Conservation (phyloP, 1,140 invertebrate genomes). For the Drosophila equinoxialis region DNA sequence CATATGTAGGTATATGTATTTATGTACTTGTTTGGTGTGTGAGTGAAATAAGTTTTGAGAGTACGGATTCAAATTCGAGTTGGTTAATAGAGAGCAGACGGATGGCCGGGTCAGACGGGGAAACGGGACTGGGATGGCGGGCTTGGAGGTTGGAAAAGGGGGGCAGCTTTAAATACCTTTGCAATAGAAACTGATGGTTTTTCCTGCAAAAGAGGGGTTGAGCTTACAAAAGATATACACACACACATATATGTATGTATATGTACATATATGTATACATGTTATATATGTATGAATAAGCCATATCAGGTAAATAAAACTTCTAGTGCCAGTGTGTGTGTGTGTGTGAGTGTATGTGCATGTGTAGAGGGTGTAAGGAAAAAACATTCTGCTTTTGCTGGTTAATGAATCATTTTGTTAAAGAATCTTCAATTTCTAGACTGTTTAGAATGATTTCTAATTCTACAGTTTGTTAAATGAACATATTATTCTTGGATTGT, state of each 20-base stretch:
- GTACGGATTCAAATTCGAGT: neutral
- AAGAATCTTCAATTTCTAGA: neutral
- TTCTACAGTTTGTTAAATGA: no score
- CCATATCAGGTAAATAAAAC: slow-evolving; percentile 8
- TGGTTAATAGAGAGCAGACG: neutral
- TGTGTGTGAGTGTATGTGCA: slow-evolving; percentile 21
- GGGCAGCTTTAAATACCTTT: slow-evolving; percentile 82
- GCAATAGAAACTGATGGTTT: slow-evolving; percentile 82
- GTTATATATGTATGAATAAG: slow-evolving; percentile 28
- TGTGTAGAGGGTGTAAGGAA: neutral
- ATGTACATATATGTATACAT: neutral
- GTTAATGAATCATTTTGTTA: neutral
- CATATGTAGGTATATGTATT: slow-evolving; percentile 16
- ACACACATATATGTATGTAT: slow-evolving; percentile 59
- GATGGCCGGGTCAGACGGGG: neutral
- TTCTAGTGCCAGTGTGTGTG: slow-evolving; percentile 14
- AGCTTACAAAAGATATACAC: slow-evolving; percentile 75
- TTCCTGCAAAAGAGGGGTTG: slow-evolving; percentile 82
- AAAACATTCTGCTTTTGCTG: neutral
- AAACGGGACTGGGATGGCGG: no score
- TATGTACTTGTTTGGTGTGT: slow-evolving; percentile 31
- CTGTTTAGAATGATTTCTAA: neutral
- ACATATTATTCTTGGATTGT: no score
- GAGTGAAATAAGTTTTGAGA: slow-evolving; percentile 5
- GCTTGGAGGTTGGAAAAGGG: slow-evolving; percentile 20